Base-by-base conservation (phyloP, 2,888 invertebrate species). In the Rhopalosiphum nymphaeae region DNA sequence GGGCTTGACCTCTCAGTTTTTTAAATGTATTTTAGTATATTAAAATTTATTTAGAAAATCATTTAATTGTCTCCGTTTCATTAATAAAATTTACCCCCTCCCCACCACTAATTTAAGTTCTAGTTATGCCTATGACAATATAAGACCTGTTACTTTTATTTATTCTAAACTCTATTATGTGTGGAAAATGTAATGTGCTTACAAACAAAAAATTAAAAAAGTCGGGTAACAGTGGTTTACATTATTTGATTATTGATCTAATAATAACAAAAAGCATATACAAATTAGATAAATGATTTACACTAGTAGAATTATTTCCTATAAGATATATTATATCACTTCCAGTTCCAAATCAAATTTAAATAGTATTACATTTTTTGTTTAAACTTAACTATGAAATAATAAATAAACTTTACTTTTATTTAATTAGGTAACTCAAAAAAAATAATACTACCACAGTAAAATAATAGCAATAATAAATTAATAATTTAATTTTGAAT, bases 271-370 rank as follows among this genome's bases (percentile, higher is more conserved):
- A 44, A 86, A 7, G 46, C 7, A 9, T 16, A 46, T 10, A 46
- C 16, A 46, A 46, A 86, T 86, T 29, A 86, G 13, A 86, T 44
- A 26, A 78, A 86, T 42, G 29, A 29, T 46, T 86, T 86, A 46
- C 13, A 44, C 86, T 46, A 86, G 21, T 78, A 42, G 7, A 78
- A 78, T 78, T 9, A 86, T 46, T 29, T 46, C 13, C 7, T 86
- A 86, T 29, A 29, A 26, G 26, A 86, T 16, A 29, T 16, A 29
- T 46, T 29, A 13, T 11, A 44, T 89, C 11, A 89, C 42, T 57
- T 89, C 42, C 11, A 89, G 26, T 57, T 57, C 56, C 42, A 56
- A 89, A 36, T 42, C 26, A 89, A 89, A 89, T 89, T 42, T 89
- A 57, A 57, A 42, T 42, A 46, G 16, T 29, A 86, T 46, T 29